Conservation (phyloP, 2,888 invertebrate species). For the Gryllus longicercus region DNA sequence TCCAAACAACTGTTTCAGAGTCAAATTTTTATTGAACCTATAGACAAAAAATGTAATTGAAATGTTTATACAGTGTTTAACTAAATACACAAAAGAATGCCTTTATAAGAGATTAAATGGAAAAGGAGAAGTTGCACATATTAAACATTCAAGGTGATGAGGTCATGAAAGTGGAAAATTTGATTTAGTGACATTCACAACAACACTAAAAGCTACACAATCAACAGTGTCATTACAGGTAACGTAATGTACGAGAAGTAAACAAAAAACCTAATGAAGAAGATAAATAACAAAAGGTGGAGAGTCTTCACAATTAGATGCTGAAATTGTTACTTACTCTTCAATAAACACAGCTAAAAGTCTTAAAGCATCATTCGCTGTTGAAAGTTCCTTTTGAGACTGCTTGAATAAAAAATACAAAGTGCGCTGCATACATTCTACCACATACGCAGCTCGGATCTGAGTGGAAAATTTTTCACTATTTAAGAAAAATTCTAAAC, state of each 20-base stretch:
- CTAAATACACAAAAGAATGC: background rate
- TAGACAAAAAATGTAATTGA: background rate
- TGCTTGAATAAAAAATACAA: background rate
- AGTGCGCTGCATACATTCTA: constrained; percentile 22
- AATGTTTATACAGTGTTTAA: background rate
- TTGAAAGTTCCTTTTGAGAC: background rate
- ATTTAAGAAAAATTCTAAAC: constrained; percentile 23
- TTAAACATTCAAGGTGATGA: too few relatives aligned
- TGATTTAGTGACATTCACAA: too few relatives aligned
- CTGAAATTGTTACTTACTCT: constrained; percentile 22
- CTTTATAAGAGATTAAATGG: too few relatives aligned
- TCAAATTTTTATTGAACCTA: background rate
- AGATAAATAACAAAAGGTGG: too few relatives aligned
- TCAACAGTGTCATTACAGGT: too few relatives aligned
- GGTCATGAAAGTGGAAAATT: too few relatives aligned
- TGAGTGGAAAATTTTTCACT: constrained; percentile 25
- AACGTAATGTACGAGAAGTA: too few relatives aligned
- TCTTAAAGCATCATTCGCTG: background rate
- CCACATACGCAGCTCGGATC: constrained; percentile 21
- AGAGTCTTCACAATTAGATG: too few relatives aligned
- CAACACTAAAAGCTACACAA: too few relatives aligned
- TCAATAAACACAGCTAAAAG: constrained; percentile 21
- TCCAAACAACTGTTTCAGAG: background rate
- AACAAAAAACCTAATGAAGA: too few relatives aligned
- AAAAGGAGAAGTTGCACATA: too few relatives aligned